Evolutionary conservation across 2,888 invertebrate genomes (phyloP), one percentile per base, ranked within the genome.

Genomic region (Pristionchus maxplancki): DNA sequence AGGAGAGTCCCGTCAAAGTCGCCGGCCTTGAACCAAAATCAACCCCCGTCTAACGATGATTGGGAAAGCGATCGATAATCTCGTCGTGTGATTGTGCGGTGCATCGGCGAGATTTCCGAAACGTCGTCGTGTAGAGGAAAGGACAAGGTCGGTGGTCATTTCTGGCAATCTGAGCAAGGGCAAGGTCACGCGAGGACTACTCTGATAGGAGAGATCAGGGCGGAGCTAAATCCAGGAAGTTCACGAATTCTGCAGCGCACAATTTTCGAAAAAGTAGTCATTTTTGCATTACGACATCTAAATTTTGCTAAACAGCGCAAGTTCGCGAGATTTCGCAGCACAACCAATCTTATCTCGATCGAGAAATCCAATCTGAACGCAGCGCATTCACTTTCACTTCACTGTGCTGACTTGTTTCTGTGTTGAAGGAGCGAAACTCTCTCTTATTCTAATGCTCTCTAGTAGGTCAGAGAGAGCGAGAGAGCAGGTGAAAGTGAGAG

Each of bases 1-100:
- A 58, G 31, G 62, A 81, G 81, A 48, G 28, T 6, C 37, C 20
- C 34, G 48, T n/a, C n/a, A 20, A 81, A 37, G 50, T 40, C 31
- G 28, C 81, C 81, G 81, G 81, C 81, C 81, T 81, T 81, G 81
- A 81, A 81, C 81, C 50, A 81, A 44, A 48, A 44, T 81, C 48
- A 81, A 44, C 71, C 8, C 37, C 1, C 64, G 15, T 17, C 34
- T 71, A 37, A 40, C 37, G 71, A 37, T 34, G 71, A 71, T 53
- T n/a, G 53, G 53, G 67, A 67, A 71, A 9, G 13, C n/a, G 31
- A 71, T 71, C 71, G 71, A 71, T 71, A 31, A 15, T 62, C 34
- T 6, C 37, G 40, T 17, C 15, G 37, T 71, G 34, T 71, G 31
- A n/a, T n/a, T 28, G 37, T 24, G 71, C n/a, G 34, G 71, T 71